These are phyloP conservation scores for Arizona elegans DNA, from an alignment of 2,113 vertebrate species.

Conservation along the genomic window DNA sequence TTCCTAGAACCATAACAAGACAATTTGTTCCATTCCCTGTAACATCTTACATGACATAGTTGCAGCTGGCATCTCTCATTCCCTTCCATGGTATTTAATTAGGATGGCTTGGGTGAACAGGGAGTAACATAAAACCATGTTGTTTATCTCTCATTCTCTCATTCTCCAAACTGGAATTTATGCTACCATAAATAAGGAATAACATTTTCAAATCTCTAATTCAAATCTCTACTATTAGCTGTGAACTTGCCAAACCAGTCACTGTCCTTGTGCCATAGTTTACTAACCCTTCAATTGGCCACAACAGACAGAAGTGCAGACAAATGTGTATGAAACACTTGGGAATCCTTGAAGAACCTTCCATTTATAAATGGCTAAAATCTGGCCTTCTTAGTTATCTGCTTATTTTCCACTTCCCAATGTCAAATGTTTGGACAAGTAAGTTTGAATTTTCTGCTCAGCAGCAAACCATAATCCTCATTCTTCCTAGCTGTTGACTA, in stretches of 20 bases:
- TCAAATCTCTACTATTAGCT: not conserved
- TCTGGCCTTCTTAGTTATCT: not conserved
- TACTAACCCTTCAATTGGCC: too few relatives aligned
- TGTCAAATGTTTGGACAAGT: not conserved
- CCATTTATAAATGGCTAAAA: not conserved
- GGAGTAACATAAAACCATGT: not conserved
- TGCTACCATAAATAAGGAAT: not conserved
- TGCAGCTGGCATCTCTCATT: not conserved
- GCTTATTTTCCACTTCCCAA: not conserved
- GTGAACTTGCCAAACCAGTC: not conserved
- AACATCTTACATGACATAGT: not conserved
- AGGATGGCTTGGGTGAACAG: not conserved
- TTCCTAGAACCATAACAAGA: not conserved
- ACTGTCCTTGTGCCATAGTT: not conserved
- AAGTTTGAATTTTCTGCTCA: not conserved
- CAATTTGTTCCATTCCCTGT: not conserved
- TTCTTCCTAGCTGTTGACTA: not conserved
- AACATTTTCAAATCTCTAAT: not conserved
- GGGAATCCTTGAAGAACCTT: not conserved
- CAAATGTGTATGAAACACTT: not conserved
- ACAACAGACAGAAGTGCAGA: not conserved
- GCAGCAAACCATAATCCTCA: not conserved
- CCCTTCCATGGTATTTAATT: not conserved
- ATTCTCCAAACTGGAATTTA: not conserved
- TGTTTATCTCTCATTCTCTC: too few relatives aligned